Evolutionary conservation across 1,140 invertebrate genomes (phyloP).

Genomic region (Cataglyphis hispanica): DNA sequence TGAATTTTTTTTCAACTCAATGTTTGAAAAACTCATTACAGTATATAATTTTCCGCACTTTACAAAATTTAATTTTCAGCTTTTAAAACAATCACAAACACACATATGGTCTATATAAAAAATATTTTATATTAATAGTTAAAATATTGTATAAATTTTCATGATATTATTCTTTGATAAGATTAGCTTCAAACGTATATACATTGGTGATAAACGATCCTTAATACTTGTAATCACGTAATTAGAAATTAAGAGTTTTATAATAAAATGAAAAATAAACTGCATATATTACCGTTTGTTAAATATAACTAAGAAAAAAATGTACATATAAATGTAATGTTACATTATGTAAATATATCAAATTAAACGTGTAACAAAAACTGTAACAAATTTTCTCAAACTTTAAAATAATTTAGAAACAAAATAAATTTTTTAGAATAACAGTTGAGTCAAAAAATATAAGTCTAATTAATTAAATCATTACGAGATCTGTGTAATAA

Average conservation of each 20-base stretch:
- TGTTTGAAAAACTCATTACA: background rate
- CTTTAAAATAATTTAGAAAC: constrained; percentile 2
- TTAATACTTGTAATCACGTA: background rate
- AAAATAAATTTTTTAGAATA: background rate
- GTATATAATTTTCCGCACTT: background rate
- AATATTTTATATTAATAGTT: constrained; percentile 11
- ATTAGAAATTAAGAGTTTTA: background rate
- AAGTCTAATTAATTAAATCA: background rate
- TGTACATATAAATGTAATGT: background rate
- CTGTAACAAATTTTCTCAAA: background rate
- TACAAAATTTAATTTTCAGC: constrained; percentile 5
- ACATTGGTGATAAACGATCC: background rate
- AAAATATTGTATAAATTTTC: constrained; percentile 42
- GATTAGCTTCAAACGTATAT: constrained; percentile 24
- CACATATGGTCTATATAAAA: background rate
- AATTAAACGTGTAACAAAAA: background rate
- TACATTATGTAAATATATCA: background rate
- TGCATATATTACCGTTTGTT: background rate
- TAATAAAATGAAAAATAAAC: background rate
- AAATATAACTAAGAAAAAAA: background rate
- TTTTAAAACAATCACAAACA: background rate
- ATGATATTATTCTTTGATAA: constrained; percentile 35
- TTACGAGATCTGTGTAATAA: background rate
- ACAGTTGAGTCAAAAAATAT: background rate
- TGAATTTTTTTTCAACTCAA: background rate